Evolutionary conservation across 2,888 invertebrate genomes (phyloP).

Genomic region (Zaprionus bogoriensis): DNA sequence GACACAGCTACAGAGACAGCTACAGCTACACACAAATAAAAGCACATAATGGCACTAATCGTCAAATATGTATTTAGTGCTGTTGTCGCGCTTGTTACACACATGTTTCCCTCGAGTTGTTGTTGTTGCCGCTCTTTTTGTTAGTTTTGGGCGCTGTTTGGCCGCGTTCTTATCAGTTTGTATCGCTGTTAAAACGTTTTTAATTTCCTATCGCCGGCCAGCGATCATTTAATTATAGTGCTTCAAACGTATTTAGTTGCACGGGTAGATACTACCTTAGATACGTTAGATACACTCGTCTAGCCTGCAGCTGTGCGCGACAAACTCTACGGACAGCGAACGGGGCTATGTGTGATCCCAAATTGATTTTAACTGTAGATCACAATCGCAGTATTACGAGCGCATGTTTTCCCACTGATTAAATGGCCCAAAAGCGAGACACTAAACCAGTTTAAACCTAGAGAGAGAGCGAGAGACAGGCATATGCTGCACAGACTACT

Average conservation of each 20-base stretch:
- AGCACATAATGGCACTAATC: slow-evolving; percentile 59
- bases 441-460: background rate
- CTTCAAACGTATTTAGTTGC: slow-evolving; percentile 53
- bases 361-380: slow-evolving; percentile 57
- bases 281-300: too few relatives aligned
- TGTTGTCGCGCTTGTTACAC: slow-evolving; percentile 66
- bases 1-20: background rate
- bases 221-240: slow-evolving; percentile 74
- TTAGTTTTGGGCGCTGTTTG: slow-evolving; percentile 19
- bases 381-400: slow-evolving; percentile 39
- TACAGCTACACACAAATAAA: slow-evolving; percentile 22
- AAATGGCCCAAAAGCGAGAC: slow-evolving; percentile 36
- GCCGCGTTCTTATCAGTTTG: slow-evolving; percentile 55
- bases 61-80: slow-evolving; percentile 55
- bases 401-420: slow-evolving; percentile 62
- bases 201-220: slow-evolving; percentile 68
- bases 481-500: slow-evolving; percentile 24
- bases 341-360: slow-evolving; percentile 41
- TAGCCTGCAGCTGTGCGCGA: slow-evolving; percentile 1
- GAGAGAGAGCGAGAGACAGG: background rate
- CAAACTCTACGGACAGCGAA: slow-evolving; percentile 30
- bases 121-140: slow-evolving; percentile 8
- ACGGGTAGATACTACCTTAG: background rate
- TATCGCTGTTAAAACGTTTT: slow-evolving; percentile 71
- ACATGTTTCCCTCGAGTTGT: slow-evolving; percentile 16